These are phyloP conservation scores for Hemitrygon akajei DNA, from an alignment of 2,797 vertebrate genomes.

Conservation along the genomic window DNA sequence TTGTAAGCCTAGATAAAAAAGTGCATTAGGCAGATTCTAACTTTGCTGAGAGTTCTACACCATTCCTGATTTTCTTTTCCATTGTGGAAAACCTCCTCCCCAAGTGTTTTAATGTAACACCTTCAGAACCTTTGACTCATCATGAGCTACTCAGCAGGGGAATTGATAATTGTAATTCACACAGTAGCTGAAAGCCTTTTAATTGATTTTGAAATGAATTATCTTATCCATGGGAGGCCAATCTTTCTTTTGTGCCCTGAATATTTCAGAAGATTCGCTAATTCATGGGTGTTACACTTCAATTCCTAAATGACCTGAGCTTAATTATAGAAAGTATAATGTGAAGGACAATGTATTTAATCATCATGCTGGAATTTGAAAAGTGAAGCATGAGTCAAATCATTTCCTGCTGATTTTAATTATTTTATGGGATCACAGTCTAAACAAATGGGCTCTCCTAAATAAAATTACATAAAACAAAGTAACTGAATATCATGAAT, in stretches of 20 bases:
- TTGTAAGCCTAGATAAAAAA: background rate
- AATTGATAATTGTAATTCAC: background rate
- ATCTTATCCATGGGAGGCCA: background rate
- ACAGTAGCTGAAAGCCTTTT: background rate
- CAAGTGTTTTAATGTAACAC: background rate
- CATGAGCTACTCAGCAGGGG: background rate
- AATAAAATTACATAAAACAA: background rate
- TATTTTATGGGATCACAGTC: background rate
- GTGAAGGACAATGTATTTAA: constrained; percentile 8
- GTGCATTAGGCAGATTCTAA: background rate
- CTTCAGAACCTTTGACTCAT: background rate
- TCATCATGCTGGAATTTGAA: background rate
- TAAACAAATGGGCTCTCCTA: background rate
- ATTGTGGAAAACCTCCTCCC: background rate
- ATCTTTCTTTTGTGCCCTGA: constrained; percentile 9
- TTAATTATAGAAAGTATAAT: constrained; percentile 6
- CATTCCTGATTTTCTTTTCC: background rate
- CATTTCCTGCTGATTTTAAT: background rate
- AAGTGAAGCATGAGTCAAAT: background rate
- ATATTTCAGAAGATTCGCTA: background rate
- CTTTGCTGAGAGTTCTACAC: background rate
- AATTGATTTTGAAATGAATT: constrained; percentile 32
- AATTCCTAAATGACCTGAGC: background rate
- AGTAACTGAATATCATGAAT: background rate
- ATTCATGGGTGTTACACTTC: constrained; percentile 14